Evolutionary conservation across 2,888 invertebrate species (phyloP).

Genomic region (Mythimna albipuncta): DNA sequence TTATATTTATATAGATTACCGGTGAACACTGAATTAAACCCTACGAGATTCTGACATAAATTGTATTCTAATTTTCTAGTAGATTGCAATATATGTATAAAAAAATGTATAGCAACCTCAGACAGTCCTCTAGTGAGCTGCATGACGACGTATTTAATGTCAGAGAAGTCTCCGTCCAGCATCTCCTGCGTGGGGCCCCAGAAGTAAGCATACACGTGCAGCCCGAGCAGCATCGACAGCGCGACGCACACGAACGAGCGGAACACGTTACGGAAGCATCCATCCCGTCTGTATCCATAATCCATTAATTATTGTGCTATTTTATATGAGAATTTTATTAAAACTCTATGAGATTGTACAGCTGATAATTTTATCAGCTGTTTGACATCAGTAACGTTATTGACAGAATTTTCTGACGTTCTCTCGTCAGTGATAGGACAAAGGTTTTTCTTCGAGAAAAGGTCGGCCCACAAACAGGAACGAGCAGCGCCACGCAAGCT

Average conservation of each 20-base stretch:
- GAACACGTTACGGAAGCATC: conserved; percentile 73
- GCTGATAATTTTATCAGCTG: background rate
- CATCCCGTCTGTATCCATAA: conserved; percentile 68
- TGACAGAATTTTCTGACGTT: conserved; percentile 7
- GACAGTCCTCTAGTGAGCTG: conserved; percentile 81
- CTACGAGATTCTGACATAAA: background rate
- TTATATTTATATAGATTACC: no score
- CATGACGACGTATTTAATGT: conserved; percentile 83
- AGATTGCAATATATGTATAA: background rate
- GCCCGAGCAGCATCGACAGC: conserved; percentile 76
- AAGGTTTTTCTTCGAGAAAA: background rate
- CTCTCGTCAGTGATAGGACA: background rate
- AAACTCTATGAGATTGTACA: background rate
- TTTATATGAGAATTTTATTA: background rate
- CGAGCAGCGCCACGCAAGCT: background rate
- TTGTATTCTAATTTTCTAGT: background rate
- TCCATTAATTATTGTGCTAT: conserved; percentile 68
- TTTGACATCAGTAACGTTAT: conserved; percentile 9
- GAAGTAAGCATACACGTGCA: conserved; percentile 81
- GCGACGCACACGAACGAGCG: conserved; percentile 81
- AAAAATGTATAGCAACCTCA: conserved; percentile 71
- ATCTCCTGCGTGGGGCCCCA: conserved; percentile 74
- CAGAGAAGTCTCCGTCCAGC: conserved; percentile 79
- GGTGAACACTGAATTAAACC: background rate
- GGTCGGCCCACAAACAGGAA: background rate